Percentiles rank a stretch among this genome's conserved stretches.
These are phyloP conservation scores for Ameiurus melas DNA, from an alignment of 2,113 vertebrate genomes.

Conservation along the genomic window DNA sequence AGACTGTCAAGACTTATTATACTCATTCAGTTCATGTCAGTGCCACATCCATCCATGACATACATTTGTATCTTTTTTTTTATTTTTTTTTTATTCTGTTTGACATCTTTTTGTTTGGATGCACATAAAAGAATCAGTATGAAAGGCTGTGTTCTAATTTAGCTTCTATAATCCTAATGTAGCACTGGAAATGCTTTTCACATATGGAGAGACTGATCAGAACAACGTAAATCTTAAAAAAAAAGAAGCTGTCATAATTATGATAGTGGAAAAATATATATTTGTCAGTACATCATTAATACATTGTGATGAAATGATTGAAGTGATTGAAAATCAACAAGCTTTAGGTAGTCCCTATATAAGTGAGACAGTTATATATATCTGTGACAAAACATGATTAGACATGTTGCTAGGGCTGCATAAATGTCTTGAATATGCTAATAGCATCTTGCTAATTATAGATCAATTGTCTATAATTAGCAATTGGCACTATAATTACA, in stretches of 20 bases:
- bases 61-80: conserved; percentile 56
- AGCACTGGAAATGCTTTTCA: not conserved
- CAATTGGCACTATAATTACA: not conserved
- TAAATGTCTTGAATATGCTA: not conserved
- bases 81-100: conserved; percentile 61
- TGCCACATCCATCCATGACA: conserved; percentile 65
- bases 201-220: not conserved
- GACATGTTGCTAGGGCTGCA: not conserved
- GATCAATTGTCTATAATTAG: not conserved
- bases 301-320: conserved; percentile 2
- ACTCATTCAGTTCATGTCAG: conserved; percentile 66
- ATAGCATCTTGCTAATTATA: not conserved
- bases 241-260: not conserved
- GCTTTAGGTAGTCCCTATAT: not conserved
- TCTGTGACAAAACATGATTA: not conserved
- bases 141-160: conserved; percentile 33
- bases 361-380: not conserved
- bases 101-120: conserved; percentile 61
- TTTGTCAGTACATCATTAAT: not conserved
- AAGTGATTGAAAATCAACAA: not conserved
- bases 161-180: conserved; percentile 16
- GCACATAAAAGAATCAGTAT: conserved; percentile 49
- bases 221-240: not conserved
- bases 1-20: conserved; percentile 69
- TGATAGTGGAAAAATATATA: not conserved